Percentiles rank a stretch among this genome's conserved stretches.
Conservation (phyloP, 2,113 vertebrate species). For the Calypte anna region DNA sequence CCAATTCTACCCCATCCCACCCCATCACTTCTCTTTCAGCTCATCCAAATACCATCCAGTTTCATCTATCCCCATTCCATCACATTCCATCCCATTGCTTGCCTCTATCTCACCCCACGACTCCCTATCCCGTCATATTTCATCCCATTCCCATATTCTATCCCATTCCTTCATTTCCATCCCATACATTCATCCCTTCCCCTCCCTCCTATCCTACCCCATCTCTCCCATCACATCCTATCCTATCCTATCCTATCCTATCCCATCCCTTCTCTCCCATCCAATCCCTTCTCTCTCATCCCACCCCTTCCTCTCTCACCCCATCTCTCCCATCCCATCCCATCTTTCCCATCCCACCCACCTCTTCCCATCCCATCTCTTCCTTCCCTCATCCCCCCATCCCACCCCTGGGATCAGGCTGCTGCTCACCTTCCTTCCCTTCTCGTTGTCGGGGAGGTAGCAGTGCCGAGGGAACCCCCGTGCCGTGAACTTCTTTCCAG, state of each 20-base stretch:
- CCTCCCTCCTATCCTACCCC: too few relatives aligned
- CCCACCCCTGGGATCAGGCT: rapidly evolving
- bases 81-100: background rate
- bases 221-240: background rate
- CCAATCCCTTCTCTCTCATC: too few relatives aligned
- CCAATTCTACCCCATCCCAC: too few relatives aligned
- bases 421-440: constrained; percentile 88
- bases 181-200: background rate
- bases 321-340: background rate
- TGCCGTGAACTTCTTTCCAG: constrained; percentile 94
- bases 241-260: constrained; percentile 73
- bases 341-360: background rate
- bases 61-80: background rate
- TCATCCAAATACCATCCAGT: too few relatives aligned
- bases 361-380: background rate
- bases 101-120: too few relatives aligned
- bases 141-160: background rate
- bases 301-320: background rate
- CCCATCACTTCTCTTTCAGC: background rate
- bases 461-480: constrained; percentile 96
- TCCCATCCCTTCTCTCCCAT: constrained; percentile 80
- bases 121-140: too few relatives aligned
- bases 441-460: constrained; percentile 93
- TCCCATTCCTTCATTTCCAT: background rate
- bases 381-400: background rate